Base-by-base conservation (phyloP, 2,888 invertebrate species). In the Thymelicus lineola region DNA sequence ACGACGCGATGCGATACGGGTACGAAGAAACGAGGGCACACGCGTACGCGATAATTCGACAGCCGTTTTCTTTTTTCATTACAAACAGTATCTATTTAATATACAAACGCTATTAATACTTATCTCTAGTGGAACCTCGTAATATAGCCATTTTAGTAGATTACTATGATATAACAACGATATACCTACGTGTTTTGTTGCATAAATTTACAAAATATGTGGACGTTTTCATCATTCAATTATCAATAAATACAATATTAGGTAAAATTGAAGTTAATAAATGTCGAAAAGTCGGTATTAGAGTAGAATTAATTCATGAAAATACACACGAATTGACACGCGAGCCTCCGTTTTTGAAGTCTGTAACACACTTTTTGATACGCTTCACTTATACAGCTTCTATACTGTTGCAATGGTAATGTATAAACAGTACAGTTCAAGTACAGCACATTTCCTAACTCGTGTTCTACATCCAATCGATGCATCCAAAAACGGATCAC, bases 41-140 rank as follows among this genome's bases (percentile, higher is more conserved):
- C 80, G 75, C 74, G 75, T 77, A 76, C 71, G 76, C 77, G 82
- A 82, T 84, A 85, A 82, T 82, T 82, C 78, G 78, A 80, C 77
- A 79, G 73, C 73, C 14, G 50, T 59, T 62, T 68, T 58, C 69
- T 61, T 57, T 68, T 69, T 69, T 36, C 61, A 55, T 55, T 55
- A 55, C 9, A 6, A 55, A 35, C 55, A 35, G 14, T 55, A 55
- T 55, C 55, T 55, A 55, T 55, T 53, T 20, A 53, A 53, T 53
- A 53, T 12, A 20, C 20, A 53, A 53, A 53, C 53, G 7, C 53
- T 53, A 53, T 50, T 50, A 50, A 50, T 50, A 50, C 50, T 53
- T 20, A 53, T 53, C 53, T 53, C 20, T 58, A 35, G 28, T 45
- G 61, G 61, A 55, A 38, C 14, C 57, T 53, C 2, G 15, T 42